Evolutionary conservation across 2,113 vertebrate genomes (phyloP).

Genomic region (Maccullochella peelii): DNA sequence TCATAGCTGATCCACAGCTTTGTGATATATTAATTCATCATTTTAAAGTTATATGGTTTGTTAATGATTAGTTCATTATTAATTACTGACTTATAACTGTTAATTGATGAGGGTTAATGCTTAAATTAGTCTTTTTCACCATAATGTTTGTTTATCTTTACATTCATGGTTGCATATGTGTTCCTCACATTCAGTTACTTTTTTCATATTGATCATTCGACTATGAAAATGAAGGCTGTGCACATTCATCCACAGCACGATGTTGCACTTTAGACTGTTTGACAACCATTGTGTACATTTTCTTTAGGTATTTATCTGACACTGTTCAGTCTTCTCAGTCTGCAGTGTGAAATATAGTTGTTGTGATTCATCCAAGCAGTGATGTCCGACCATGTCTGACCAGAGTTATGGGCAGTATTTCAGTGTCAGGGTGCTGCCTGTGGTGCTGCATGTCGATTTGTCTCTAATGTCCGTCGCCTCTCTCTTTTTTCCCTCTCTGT

Average conservation of each 20-base stretch:
- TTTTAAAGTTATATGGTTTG: background rate
- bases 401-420: conserved; percentile 23
- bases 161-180: background rate
- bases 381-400: background rate
- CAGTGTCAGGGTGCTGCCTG: conserved; percentile 9
- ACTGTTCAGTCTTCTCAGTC: background rate
- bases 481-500: conserved; percentile 45
- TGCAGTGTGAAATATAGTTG: background rate
- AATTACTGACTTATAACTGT: too few species aligned
- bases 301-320: background rate
- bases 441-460: conserved; percentile 13
- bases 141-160: background rate
- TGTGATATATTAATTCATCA: background rate
- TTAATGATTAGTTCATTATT: background rate
- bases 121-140: too few species aligned
- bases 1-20: background rate
- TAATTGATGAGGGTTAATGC: too few species aligned
- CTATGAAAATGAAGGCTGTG: background rate
- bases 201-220: background rate
- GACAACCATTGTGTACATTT: background rate
- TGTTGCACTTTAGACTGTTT: background rate
- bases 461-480: conserved; percentile 29
- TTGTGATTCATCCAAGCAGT: background rate
- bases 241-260: background rate
- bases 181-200: background rate